These are phyloP conservation scores for Metopia argyrocephala DNA, from an alignment of 2,888 invertebrate species.

Conservation along the genomic window DNA sequence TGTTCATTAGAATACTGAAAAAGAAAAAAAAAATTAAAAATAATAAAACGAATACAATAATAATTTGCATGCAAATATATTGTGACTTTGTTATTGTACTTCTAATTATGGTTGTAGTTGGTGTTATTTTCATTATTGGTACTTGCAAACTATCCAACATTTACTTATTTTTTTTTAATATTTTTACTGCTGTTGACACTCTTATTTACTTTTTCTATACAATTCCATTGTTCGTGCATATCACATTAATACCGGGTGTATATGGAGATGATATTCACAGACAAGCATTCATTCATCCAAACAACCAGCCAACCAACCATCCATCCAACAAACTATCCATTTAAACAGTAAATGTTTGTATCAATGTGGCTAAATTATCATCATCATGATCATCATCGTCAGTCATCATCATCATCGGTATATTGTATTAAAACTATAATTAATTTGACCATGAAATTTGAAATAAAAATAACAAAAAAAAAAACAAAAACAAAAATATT, in stretches of 20 bases:
- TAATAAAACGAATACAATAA: not conserved
- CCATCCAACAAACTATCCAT: not conserved
- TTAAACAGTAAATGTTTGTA: constrained; percentile 1
- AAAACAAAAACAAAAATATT: too few species aligned
- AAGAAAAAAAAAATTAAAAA: not conserved
- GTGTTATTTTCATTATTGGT: constrained; percentile 13
- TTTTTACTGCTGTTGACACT: constrained; percentile 43
- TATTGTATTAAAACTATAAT: constrained; percentile 60
- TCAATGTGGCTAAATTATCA: not conserved
- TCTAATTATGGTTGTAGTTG: not conserved
- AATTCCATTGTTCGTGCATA: constrained; percentile 63
- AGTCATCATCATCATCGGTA: not conserved
- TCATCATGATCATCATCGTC: constrained; percentile 30
- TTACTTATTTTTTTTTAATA: not conserved
- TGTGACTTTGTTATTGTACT: constrained; percentile 32
- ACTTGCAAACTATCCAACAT: constrained; percentile 29
- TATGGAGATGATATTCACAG: not conserved
- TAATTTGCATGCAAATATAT: constrained; percentile 30
- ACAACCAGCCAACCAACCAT: not conserved
- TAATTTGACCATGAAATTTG: constrained; percentile 63
- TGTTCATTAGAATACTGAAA: not conserved
- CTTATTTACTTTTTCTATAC: constrained; percentile 57
- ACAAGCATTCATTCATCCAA: not conserved
- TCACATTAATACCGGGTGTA: constrained; percentile 52
- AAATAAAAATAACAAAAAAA: constrained; percentile 26